Conservation (phyloP, 2,888 invertebrate species). For the Troides aeacus region DNA sequence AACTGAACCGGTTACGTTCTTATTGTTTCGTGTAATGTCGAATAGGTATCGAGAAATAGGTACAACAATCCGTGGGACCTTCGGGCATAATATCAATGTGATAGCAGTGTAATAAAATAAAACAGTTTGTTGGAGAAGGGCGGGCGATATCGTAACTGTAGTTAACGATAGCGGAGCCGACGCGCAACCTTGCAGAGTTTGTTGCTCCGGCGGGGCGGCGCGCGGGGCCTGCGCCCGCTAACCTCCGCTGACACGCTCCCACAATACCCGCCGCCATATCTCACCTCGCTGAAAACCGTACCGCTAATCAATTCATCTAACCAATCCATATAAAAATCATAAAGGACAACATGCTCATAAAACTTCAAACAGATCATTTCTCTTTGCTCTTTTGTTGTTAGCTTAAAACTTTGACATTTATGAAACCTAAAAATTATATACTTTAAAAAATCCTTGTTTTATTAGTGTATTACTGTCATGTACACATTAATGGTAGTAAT, state of each 20-base stretch:
- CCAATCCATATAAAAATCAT: constrained; percentile 18
- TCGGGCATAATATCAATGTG: constrained; percentile 61
- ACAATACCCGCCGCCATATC: constrained; percentile 44
- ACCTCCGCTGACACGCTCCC: constrained; percentile 64
- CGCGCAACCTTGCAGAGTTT: constrained; percentile 78
- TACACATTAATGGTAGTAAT: not conserved
- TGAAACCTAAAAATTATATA: not conserved
- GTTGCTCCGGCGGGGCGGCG: constrained; percentile 61
- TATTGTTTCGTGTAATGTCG: constrained; percentile 6
- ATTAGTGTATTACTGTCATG: not conserved
- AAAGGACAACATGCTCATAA: constrained; percentile 10
- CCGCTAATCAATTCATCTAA: constrained; percentile 19
- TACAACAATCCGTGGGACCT: constrained; percentile 53
- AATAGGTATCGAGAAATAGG: constrained; percentile 26
- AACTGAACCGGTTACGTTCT: constrained; percentile 5
- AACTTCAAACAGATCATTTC: not conserved
- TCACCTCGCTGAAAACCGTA: constrained; percentile 22
- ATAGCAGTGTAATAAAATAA: constrained; percentile 70
- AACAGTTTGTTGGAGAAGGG: constrained; percentile 73
- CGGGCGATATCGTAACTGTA: constrained; percentile 73
- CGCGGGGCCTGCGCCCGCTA: constrained; percentile 43
- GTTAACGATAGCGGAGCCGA: constrained; percentile 67
- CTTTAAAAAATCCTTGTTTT: not conserved
- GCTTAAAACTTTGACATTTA: not conserved
- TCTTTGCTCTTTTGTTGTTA: not conserved